These are phyloP conservation scores for Psilopsiagon aymara DNA, from an alignment of 2,113 vertebrate genomes.

Conservation along the genomic window DNA sequence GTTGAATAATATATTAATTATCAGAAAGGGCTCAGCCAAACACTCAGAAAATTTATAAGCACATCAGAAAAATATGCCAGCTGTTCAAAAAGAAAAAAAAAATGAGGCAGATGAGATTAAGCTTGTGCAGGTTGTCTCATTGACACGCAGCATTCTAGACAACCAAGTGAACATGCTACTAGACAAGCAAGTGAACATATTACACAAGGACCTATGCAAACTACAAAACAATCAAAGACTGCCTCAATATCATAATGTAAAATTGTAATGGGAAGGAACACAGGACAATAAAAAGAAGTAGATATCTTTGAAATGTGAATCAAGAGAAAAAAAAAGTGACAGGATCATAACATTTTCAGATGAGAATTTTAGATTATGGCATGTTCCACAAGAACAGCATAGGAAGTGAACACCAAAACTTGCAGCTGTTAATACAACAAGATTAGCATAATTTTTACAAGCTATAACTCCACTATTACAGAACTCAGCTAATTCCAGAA, in stretches of 20 bases:
- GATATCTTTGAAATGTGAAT: conserved; percentile 69
- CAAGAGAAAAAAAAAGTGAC: conserved; percentile 40
- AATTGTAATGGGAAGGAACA: conserved; percentile 62
- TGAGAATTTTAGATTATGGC: conserved; percentile 27
- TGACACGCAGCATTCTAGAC: conserved; percentile 41
- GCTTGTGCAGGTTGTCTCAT: conserved; percentile 23
- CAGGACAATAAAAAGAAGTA: conserved; percentile 68
- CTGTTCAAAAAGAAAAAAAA: neutral
- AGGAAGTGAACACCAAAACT: conserved; percentile 24
- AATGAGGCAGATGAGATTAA: neutral
- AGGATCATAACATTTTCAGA: conserved; percentile 54
- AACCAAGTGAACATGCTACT: conserved; percentile 45
- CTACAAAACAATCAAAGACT: conserved; percentile 72
- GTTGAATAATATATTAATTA: conserved; percentile 42
- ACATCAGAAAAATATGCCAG: conserved; percentile 54
- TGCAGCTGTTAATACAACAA: conserved; percentile 12
- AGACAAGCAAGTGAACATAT: conserved; percentile 42
- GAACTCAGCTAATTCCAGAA: neutral
- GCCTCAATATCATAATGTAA: conserved; percentile 71
- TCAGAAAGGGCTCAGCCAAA: conserved; percentile 12
- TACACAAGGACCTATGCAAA: conserved; percentile 60
- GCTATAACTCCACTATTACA: neutral
- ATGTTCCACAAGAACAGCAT: neutral
- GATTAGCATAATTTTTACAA: neutral
- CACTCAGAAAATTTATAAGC: conserved; percentile 12